Evolutionary conservation across 2,113 vertebrate species (phyloP).

Genomic region (Petroica traversi): DNA sequence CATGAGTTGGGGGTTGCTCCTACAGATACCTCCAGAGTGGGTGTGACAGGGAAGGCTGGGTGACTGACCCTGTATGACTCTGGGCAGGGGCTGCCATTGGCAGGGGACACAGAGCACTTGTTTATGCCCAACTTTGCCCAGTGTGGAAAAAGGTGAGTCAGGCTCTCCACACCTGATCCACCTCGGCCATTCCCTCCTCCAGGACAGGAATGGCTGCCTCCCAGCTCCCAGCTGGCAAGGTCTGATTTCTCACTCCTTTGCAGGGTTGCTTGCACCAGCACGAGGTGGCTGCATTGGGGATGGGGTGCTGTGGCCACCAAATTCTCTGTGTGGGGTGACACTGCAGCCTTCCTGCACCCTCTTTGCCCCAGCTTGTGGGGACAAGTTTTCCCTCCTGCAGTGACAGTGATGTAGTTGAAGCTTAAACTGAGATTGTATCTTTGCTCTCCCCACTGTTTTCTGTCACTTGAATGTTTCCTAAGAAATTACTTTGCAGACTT

Average conservation of each 20-base stretch:
- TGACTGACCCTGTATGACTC: not conserved
- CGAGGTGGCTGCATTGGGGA: rapidly evolving
- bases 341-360: not conserved
- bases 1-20: not conserved
- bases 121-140: rapidly evolving
- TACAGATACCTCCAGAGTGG: rapidly evolving
- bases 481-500: not conserved
- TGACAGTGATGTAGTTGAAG: rapidly evolving
- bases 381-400: not conserved
- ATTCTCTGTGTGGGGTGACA: rapidly evolving
- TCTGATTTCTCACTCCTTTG: not conserved
- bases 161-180: not conserved
- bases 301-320: too few species aligned
- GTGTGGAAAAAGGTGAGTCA: not conserved
- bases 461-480: not conserved
- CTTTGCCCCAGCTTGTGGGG: not conserved
- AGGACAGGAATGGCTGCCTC: not conserved
- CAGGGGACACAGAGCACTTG: not conserved
- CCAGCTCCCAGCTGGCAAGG: rapidly evolving
- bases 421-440: not conserved
- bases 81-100: not conserved
- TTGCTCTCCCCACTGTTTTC: not conserved
- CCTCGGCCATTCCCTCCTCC: not conserved
- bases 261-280: not conserved
- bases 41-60: not conserved